These are phyloP conservation scores for Oligia latruncula DNA, from an alignment of 2,888 invertebrate genomes.

Conservation along the genomic window DNA sequence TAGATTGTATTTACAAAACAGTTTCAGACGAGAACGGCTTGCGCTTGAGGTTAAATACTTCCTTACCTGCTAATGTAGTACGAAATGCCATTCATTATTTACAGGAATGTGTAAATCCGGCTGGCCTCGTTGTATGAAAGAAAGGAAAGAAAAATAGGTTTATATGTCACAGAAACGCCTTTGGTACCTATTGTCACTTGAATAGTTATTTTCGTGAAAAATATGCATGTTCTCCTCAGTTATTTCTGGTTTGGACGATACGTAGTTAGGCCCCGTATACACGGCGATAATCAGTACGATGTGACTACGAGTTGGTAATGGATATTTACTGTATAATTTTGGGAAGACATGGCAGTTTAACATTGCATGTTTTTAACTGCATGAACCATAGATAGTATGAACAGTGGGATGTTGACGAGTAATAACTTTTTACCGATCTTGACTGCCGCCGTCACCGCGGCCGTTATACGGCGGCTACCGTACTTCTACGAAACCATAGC, in stretches of 20 bases:
- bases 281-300: too few species aligned
- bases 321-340: neutral
- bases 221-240: neutral
- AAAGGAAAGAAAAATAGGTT: neutral
- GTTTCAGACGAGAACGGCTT: conserved; percentile 20
- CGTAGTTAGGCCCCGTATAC: neutral
- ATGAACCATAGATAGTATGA: neutral
- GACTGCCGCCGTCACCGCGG: neutral
- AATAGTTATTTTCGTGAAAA: neutral
- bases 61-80: conserved; percentile 17
- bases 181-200: neutral
- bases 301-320: too few species aligned
- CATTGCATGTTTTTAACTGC: neutral
- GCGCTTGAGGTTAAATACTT: conserved; percentile 14
- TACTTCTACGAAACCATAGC: neutral
- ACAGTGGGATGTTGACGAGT: too few species aligned
- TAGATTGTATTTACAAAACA: conserved; percentile 52
- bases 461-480: neutral
- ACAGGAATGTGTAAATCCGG: conserved; percentile 5
- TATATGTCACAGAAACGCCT: neutral
- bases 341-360: neutral
- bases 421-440: neutral
- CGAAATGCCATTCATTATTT: conserved; percentile 16
- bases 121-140: neutral
- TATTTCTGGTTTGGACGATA: neutral